These are phyloP conservation scores for Luidia sarsii DNA, from an alignment of 53 echinoderm and acorn worm species.

Conservation along the genomic window DNA sequence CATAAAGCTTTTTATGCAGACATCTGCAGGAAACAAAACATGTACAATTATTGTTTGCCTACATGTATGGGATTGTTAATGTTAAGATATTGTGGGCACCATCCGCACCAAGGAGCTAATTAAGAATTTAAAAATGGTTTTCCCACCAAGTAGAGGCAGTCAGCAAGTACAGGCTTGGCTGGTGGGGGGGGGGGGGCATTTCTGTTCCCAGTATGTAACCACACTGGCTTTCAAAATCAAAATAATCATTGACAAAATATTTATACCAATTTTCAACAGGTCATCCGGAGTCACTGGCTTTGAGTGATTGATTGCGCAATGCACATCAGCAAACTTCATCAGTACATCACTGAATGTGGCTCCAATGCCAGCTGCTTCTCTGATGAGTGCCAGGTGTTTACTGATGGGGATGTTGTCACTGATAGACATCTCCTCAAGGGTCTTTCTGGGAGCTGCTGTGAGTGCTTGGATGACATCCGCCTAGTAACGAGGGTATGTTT, in stretches of 20 bases:
- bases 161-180: no score
- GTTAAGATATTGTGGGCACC: not conserved
- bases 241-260: not conserved
- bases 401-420: not conserved
- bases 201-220: no score
- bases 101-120: not conserved
- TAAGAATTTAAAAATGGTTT: not conserved
- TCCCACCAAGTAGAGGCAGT: not conserved
- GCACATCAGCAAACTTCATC: slow-evolving; percentile 29
- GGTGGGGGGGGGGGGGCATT: no score
- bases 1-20: slow-evolving; percentile 37
- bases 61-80: not conserved
- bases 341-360: slow-evolving; percentile 9
- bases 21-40: slow-evolving; percentile 6
- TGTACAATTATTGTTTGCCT: not conserved
- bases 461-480: slow-evolving; percentile 23
- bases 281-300: not conserved
- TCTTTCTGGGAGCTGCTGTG: slow-evolving; percentile 13
- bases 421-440: slow-evolving; percentile 6
- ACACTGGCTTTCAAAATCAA: not conserved
- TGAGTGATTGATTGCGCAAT: slow-evolving; percentile 1
- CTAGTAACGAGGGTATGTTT: no score
- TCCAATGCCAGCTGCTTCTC: not conserved
- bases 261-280: not conserved
- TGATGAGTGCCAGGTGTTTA: not conserved